Base-by-base conservation (phyloP, 2,797 vertebrate genomes). In the Oreortyx pictus region DNA sequence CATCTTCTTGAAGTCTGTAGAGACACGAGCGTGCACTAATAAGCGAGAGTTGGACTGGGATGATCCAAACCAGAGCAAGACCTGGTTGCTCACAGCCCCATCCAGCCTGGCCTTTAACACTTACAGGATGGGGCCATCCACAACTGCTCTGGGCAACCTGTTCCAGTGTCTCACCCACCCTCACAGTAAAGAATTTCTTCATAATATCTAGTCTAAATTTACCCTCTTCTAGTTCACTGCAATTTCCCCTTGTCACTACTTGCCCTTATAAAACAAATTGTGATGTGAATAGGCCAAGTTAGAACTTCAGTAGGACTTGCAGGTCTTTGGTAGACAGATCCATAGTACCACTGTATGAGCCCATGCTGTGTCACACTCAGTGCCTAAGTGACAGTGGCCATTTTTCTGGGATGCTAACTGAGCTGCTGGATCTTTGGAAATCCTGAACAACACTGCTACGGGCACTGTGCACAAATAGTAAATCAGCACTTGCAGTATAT, bases 261-360 rank as follows among this genome's bases (percentile, higher is more conserved):
- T 29, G 50, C 50, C 27, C 50, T 27, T 6, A 14, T 52, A 29
- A 52, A 52, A 52, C 50, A 52, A 29, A 52, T 74, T 43, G 6
- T 9, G 19, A 37, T 20, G 9, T 37, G 31, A 39, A 33, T 7
- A 24, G 20, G 47, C 7, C 11, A 47, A 43, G 9, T 0, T 3
- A 6, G 31, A 13, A 18, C 35, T 22, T 27, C 49, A 62, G 60
- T 15, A 20, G 9, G 71, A 33, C 9, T 27, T 27, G 14, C 31
- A 81, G 31, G 31, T 41, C 22, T 71, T 39, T 10, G 22, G 39
- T 25, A 50, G 49, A 27, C 49, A 23, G 49, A 81, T 10, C 20
- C 15, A 3, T 9, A 19, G 31, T 7, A 20, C 7, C 0, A 0
- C 19, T 17, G 33, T 19, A 11, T 3, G 20, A 61, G 24, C 15